Base-by-base conservation (phyloP, 2,113 vertebrate species). In the Ophthalmolycus amberensis region DNA sequence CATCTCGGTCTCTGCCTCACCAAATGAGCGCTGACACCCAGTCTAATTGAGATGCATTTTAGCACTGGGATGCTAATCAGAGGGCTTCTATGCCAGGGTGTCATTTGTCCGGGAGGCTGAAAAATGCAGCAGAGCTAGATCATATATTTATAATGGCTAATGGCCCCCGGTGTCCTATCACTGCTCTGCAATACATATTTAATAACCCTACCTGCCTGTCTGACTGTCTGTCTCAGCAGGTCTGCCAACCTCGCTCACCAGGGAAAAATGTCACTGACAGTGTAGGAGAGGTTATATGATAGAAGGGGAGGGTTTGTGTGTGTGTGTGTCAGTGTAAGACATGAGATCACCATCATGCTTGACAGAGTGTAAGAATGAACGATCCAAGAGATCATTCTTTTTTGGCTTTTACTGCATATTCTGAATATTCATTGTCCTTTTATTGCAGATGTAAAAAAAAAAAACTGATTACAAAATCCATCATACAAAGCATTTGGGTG, bases 11-110 rank as follows among this genome's bases (percentile, higher is more conserved):
- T 37, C 64, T 42, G 75, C 86, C 56, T 81, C 56, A 14, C 77
- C 80, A 91, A 88, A 90, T 85, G 78, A 86, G 89, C 77, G 56
- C 69, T 89, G 93, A 91, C 92, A 89, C 85, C 86, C 59, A 12
- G 54, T 82, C 72, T 91, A 94, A 94, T 93, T 89, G 89, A 94
- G 91, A 94, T 92, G 80, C 89, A 93, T 93, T 90, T 92, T 89
- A 79, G 88, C 80, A 82, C 88, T 65, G 77, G 77, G 77, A 92
- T 91, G 89, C 90, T 93, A 92, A 94, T 92, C 86, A 88, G 85
- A 72, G 59, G 46, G 66, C 89, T 75, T 85, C 89, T 89, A 82
- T 86, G 79, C 77, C n/a, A 5, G 25, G 44, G n/a, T 80, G 56
- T 44, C 56, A 60, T 87, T 86, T 59, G 32, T 65, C 79, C 79